These are phyloP conservation scores for Drosophila elegans DNA, from an alignment of 1,140 invertebrate genomes.

Conservation along the genomic window DNA sequence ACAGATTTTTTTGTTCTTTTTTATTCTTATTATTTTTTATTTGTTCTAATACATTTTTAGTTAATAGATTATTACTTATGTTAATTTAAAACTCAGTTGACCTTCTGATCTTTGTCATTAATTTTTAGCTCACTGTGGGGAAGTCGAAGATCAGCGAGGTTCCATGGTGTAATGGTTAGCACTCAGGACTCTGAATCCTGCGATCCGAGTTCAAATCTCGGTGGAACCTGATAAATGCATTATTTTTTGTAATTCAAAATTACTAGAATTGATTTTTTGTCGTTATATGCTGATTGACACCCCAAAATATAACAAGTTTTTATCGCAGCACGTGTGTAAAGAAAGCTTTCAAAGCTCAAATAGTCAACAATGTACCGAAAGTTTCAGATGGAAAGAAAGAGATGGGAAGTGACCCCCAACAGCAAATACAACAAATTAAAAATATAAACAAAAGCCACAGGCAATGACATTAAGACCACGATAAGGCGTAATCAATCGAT, in stretches of 20 bases:
- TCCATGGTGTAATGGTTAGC: slow-evolving; percentile 96
- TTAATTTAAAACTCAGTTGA: too few relatives aligned
- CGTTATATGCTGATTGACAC: too few relatives aligned
- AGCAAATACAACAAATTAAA: slow-evolving; percentile 28
- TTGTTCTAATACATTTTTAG: too few relatives aligned
- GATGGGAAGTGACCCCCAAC: neutral
- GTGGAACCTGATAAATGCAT: too few relatives aligned
- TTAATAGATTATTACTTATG: too few relatives aligned
- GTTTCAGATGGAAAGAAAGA: slow-evolving; percentile 4
- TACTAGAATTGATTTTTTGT: too few relatives aligned
- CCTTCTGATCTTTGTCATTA: neutral
- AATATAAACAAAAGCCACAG: slow-evolving; percentile 41
- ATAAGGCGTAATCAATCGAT: slow-evolving; percentile 7
- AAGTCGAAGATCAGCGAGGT: slow-evolving; percentile 64
- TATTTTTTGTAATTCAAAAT: neutral
- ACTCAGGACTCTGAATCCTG: slow-evolving; percentile 94
- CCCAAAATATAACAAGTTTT: neutral
- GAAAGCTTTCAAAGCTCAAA: slow-evolving; percentile 23
- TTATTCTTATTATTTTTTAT: neutral
- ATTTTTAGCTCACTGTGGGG: neutral
- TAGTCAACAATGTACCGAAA: slow-evolving; percentile 36
- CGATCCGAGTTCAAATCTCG: slow-evolving; percentile 87
- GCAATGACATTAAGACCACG: slow-evolving; percentile 6
- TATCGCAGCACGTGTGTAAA: slow-evolving; percentile 20
- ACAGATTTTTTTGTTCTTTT: slow-evolving; percentile 2